These are phyloP conservation scores for Crotophaga sulcirostris DNA, from an alignment of 2,113 vertebrate species.

Conservation along the genomic window DNA sequence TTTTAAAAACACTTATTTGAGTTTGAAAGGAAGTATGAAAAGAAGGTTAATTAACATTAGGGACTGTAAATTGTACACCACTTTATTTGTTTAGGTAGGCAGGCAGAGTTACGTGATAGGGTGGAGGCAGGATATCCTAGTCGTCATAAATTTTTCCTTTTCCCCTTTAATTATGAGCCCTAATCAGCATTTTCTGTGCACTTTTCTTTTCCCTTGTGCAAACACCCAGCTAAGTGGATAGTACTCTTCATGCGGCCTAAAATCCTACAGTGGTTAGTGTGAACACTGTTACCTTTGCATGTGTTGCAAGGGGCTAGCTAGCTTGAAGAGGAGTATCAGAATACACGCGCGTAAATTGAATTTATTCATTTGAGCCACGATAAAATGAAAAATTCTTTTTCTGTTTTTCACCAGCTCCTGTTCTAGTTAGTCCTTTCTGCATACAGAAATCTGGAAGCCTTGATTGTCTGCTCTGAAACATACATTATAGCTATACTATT, in stretches of 20 bases:
- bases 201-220: neutral
- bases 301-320: neutral
- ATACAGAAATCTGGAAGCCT: neutral
- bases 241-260: neutral
- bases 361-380: neutral
- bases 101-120: slow-evolving; percentile 60
- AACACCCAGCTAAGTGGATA: neutral
- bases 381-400: neutral
- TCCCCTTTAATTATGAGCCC: slow-evolving; percentile 25
- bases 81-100: slow-evolving; percentile 49
- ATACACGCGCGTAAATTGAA: neutral
- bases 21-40: neutral
- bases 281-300: neutral
- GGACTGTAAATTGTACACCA: neutral
- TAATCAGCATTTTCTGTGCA: neutral
- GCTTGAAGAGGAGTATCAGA: neutral
- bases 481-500: neutral
- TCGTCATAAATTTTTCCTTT: slow-evolving; percentile 69
- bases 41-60: neutral
- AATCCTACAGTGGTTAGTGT: neutral
- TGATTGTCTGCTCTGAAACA: neutral
- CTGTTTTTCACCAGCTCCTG: rapidly evolving
- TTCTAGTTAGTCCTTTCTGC: neutral
- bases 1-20: neutral
- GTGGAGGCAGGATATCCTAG: slow-evolving; percentile 80